Base-by-base conservation (phyloP, 2,797 vertebrate species). In the Hozukius guyotensis region DNA sequence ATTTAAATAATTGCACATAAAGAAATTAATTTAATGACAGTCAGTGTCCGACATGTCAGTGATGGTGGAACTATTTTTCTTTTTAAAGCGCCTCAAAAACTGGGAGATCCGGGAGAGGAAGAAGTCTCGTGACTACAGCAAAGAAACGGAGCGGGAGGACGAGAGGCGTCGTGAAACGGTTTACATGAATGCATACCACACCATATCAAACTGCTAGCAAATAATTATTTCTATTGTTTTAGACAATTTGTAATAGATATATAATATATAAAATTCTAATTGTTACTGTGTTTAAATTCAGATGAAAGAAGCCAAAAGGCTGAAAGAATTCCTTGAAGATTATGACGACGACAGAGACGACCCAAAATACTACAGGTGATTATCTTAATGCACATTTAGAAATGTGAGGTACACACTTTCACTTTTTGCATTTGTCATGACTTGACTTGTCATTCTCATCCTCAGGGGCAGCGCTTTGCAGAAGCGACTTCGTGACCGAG, bases 51-150 rank as follows among this genome's bases (percentile, higher is more conserved):
- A 55, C 34, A 42, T 42, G 38, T 62, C 13, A 3, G 29, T 16
- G 20, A 29, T 16, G 6, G 11, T 32, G 49, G 2, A 46, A 27
- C 25, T 20, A 0, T 22, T 67, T 38, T 74, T 69, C 3, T 24
- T 49, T 1, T 68, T 24, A 78, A 86, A 99, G 99, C 97, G 98
- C 46, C 96, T 99, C 89, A 99, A 99, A 94, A 99, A 99, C 87
- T 99, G 98, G 99, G 98, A 99, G 93, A 97, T 99, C 79, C 94
- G 98, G 76, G 98, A 99, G 95, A 95, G 98, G 85, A 99, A 99
- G 94, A 99, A 99, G 91, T 94, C 96, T 53, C 96, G 99, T 29
- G 98, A 99, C 80, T 99, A 99, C 89, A 96, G 97, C 87, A 99
- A 99, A 90, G 98, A 99, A 59, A 93, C 95, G 0, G 98, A 99